Conservation (phyloP, 2,797 vertebrate species). For the Nannoperca australis region DNA sequence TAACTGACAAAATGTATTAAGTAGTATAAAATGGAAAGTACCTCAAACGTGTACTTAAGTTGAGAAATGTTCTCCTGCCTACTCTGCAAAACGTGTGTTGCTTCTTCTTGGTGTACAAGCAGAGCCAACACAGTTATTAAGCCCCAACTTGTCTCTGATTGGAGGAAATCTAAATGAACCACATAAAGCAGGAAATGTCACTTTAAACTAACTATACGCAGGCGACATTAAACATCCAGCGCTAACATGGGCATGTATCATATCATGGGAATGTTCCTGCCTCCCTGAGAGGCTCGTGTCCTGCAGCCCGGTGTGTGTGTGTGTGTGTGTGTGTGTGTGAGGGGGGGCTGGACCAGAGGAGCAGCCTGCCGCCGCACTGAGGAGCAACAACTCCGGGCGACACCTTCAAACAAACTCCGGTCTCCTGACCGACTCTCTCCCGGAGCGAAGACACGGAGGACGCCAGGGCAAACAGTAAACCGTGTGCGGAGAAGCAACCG, state of each 20-base stretch:
- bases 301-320: conserved; percentile 6
- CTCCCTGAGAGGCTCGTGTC: not conserved
- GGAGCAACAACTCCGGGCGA: conserved; percentile 34
- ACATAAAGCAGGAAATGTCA: not conserved
- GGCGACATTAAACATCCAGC: accelerated
- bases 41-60: no score
- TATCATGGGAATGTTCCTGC: not conserved
- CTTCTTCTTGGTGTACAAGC: no score
- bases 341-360: conserved; percentile 47
- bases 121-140: no score
- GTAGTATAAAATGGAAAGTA: no score
- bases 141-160: conserved; percentile 23
- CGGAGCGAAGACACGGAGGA: not conserved
- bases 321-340: no score
- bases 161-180: conserved; percentile 18
- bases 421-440: not conserved
- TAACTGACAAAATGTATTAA: not conserved
- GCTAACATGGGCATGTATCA: not conserved
- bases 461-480: not conserved
- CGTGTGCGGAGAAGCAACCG: no score
- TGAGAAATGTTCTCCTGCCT: no score
- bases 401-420: conserved; percentile 63
- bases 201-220: not conserved
- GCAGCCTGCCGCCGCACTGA: conserved; percentile 10
- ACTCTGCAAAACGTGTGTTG: no score